Conservation (phyloP, 2,113 vertebrate species). For the Hymenochirus boettgeri region DNA sequence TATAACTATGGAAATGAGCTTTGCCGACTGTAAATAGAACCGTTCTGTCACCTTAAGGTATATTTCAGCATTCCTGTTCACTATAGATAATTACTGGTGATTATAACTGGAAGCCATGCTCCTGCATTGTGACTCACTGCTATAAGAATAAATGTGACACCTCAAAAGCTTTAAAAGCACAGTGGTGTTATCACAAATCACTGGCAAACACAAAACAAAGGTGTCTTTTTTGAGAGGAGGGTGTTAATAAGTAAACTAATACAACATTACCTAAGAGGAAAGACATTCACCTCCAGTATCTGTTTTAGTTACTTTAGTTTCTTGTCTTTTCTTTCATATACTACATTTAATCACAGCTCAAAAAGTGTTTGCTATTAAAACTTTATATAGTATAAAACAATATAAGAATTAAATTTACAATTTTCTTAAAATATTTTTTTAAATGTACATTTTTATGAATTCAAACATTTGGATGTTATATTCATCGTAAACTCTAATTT, state of each 20-base stretch:
- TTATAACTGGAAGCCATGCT: constrained; percentile 23
- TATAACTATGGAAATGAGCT: constrained; percentile 14
- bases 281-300: constrained; percentile 31
- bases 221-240: not conserved
- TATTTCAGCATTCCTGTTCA: constrained; percentile 7
- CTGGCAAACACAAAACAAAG: constrained; percentile 25
- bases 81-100: constrained; percentile 29
- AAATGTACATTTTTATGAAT: too few relatives aligned
- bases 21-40: constrained; percentile 8
- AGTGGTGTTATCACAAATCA: constrained; percentile 27
- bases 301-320: too few relatives aligned
- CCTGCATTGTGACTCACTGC: constrained; percentile 30
- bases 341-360: too few relatives aligned
- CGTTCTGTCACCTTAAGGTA: constrained; percentile 19
- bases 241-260: constrained; percentile 38
- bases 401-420: too few relatives aligned
- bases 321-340: too few relatives aligned
- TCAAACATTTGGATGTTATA: too few relatives aligned
- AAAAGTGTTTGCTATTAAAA: too few relatives aligned
- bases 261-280: constrained; percentile 30
- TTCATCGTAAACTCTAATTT: too few relatives aligned
- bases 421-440: too few relatives aligned
- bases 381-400: too few relatives aligned
- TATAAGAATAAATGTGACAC: constrained; percentile 33
- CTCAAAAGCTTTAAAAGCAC: constrained; percentile 35